A percentile compares a stretch with the other conserved stretches of the same genome.
These are phyloP conservation scores for Poeciliopsis retropinna DNA, from an alignment of 2,113 vertebrate genomes.

Conservation along the genomic window DNA sequence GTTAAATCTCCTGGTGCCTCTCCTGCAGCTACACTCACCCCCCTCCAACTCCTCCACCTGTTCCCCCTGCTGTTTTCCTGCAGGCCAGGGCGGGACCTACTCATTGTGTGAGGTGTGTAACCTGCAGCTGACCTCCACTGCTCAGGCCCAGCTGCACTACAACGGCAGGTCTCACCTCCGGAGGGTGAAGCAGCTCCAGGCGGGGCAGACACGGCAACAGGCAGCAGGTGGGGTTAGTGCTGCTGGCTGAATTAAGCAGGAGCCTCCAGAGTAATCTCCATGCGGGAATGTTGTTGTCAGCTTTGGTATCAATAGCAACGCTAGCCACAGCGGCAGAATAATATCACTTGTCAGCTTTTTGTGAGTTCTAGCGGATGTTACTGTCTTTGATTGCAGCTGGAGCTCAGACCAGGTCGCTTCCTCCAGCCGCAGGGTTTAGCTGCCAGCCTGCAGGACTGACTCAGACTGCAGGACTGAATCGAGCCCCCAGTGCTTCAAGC, in stretches of 20 bases:
- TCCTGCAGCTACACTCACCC: not conserved
- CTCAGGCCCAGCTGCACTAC: constrained; percentile 94
- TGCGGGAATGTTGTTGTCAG: not conserved
- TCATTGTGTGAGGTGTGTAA: constrained; percentile 96
- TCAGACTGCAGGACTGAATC: constrained; percentile 20
- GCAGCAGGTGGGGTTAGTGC: constrained; percentile 39
- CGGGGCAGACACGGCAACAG: constrained; percentile 43
- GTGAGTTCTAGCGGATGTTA: not conserved
- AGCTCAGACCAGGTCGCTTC: constrained; percentile 36
- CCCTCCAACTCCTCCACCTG: no score
- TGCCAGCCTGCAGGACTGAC: constrained; percentile 46
- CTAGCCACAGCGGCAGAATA: not conserved
- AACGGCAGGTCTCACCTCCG: constrained; percentile 95
- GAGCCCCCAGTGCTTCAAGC: constrained; percentile 25
- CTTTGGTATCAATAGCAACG: not conserved
- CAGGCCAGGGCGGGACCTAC: constrained; percentile 76
- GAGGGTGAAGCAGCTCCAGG: constrained; percentile 85
- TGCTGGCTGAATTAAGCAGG: not conserved
- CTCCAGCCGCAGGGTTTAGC: constrained; percentile 30
- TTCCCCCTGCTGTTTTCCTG: not conserved
- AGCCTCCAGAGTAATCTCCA: not conserved
- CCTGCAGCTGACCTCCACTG: constrained; percentile 92
- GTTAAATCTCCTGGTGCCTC: not conserved
- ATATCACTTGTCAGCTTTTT: not conserved
- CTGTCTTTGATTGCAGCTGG: constrained; percentile 40